Evolutionary conservation across 2,797 vertebrate species (phyloP).

Genomic region (Muraenolepis orangiensis): DNA sequence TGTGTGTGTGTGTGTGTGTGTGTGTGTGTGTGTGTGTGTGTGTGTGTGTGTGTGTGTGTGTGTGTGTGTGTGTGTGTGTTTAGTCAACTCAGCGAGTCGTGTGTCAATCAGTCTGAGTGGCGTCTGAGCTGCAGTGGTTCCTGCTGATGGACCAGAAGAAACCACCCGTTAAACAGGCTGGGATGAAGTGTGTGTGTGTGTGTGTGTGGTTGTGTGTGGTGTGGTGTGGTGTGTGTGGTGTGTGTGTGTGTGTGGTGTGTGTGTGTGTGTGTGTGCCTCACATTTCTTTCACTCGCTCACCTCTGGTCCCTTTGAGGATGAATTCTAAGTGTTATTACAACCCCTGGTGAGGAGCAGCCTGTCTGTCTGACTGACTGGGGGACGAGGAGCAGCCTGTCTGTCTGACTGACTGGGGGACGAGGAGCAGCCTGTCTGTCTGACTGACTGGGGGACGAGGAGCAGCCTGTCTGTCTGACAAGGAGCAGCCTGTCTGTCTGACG

Average conservation of each 20-base stretch:
- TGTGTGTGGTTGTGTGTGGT: background rate
- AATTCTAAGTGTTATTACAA: background rate
- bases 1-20: too few relatives aligned
- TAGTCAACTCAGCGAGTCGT: too few relatives aligned
- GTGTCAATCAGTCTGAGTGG: background rate
- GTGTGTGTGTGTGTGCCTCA: conserved; percentile 25
- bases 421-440: background rate
- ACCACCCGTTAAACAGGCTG: background rate
- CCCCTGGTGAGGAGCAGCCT: background rate
- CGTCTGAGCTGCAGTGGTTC: background rate
- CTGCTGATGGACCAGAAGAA: too few relatives aligned
- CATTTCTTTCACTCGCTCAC: background rate
- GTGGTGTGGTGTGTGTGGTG: background rate
- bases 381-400: background rate
- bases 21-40: background rate
- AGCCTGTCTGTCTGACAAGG: background rate
- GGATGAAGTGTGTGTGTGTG: background rate
- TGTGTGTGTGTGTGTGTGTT: background rate
- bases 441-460: background rate
- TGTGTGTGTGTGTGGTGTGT: conserved; percentile 27
- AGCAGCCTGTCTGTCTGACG: background rate
- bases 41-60: too few relatives aligned
- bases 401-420: too few relatives aligned
- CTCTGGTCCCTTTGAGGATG: background rate
- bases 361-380: background rate